Conservation (phyloP, 2,113 vertebrate genomes). For the Eira barbara region DNA sequence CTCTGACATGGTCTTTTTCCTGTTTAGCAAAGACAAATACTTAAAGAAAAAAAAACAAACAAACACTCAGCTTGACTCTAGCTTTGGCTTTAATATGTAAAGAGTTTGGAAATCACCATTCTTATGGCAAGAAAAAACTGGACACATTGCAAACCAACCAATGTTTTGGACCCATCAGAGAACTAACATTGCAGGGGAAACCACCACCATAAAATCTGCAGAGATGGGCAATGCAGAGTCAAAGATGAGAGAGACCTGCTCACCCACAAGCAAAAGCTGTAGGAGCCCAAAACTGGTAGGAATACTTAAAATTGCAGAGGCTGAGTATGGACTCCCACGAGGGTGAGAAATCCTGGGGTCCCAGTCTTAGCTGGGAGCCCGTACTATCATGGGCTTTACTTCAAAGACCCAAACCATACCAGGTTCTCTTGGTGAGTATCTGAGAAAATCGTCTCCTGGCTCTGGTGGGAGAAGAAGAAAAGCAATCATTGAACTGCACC, state of each 20-base stretch:
- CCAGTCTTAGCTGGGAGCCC: neutral
- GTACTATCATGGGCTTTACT: neutral
- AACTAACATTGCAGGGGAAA: neutral
- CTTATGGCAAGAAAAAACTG: neutral
- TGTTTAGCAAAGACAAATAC: neutral
- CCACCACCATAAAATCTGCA: neutral
- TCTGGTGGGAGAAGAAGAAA: neutral
- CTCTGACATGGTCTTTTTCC: neutral
- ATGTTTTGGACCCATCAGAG: neutral
- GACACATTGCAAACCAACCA: neutral
- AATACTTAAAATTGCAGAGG: neutral
- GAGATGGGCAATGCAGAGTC: neutral
- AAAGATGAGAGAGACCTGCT: neutral
- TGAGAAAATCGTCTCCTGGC: neutral
- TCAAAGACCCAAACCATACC: neutral
- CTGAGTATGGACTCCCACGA: fast-evolving
- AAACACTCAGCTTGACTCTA: neutral
- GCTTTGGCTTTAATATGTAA: neutral
- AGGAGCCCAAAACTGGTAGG: neutral
- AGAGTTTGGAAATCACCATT: neutral
- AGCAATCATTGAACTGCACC: neutral
- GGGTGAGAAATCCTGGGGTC: neutral
- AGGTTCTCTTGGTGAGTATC: neutral
- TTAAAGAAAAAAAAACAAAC: neutral
- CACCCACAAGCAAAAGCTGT: neutral